Base-by-base conservation (phyloP, 2,113 vertebrate species). In the Otocyon megalotis region DNA sequence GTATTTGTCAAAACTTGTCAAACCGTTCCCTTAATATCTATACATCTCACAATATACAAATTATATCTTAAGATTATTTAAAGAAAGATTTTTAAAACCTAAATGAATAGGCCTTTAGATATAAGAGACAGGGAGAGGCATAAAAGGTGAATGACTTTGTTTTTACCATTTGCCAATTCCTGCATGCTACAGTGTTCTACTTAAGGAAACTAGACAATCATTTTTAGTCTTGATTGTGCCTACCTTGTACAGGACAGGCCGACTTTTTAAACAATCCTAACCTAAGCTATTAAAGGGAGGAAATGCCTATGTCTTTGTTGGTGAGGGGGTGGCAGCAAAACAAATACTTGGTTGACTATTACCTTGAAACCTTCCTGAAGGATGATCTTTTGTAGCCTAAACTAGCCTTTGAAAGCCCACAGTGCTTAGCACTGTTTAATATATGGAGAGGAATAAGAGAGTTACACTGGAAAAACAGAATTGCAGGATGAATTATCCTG, bases 1-100 rank as follows among this genome's bases (percentile, higher is more conserved):
- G 9, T 20, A 62, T 67, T 96, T 88, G 28, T 84, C 82, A 60
- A 90, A 90, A 81, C 30, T 95, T 65, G 35, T 56, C 72, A 91
- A 87, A 65, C 67, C 84, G 9, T 65, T 32, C 20, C 35, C n/a
- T 84, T 72, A 67, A 81, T 88, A 50, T 56, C 35, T 37, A 13
- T 80, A 54, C 26, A 74, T 60, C 65, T 90, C 69, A 86, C 11
- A 91, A 54, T 26, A 8, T 87, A 79, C 79, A 89, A 96, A 63
- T 72, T 72, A 79, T 77, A 93, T 72, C 65, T 43, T 30, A 71
- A 58, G 84, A 71, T 81, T 71, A 81, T 56, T 72, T 77, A 84
- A 88, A 93, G 60, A 43, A 53, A n/a, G 13, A 63, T 28, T 93
- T 69, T 74, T 16, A 26, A 90, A 32, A 85, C 91, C 67, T 43